These are phyloP conservation scores for Drosophila punjabiensis DNA, from an alignment of 1,140 invertebrate species.

Conservation along the genomic window DNA sequence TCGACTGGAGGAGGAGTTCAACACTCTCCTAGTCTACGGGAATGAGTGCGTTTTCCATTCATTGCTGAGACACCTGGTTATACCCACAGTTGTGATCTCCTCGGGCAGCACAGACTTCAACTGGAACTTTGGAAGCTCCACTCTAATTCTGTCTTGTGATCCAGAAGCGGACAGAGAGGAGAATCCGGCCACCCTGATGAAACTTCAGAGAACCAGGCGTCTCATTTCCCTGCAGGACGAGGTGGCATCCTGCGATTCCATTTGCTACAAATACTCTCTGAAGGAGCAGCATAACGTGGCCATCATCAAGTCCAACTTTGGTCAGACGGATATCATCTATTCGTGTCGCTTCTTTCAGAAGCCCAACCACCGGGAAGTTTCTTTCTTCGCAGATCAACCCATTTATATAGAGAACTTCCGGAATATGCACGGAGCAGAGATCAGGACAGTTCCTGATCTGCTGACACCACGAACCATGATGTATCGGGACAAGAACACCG, in stretches of 20 bases:
- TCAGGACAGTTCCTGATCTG: slow-evolving; percentile 36
- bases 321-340: slow-evolving; percentile 20
- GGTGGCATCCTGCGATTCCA: not conserved
- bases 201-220: slow-evolving; percentile 44
- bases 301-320: slow-evolving; percentile 35
- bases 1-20: slow-evolving; percentile 38
- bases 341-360: slow-evolving; percentile 53
- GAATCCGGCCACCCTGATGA: slow-evolving; percentile 20
- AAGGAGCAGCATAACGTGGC: slow-evolving; percentile 63
- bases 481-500: slow-evolving; percentile 13
- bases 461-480: slow-evolving; percentile 53
- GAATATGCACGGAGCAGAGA: slow-evolving; percentile 45
- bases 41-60: slow-evolving; percentile 46
- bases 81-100: slow-evolving; percentile 28
- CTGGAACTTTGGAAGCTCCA: slow-evolving; percentile 48
- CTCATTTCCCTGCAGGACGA: not conserved
- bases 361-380: slow-evolving; percentile 19
- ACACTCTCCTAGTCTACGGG: slow-evolving; percentile 50
- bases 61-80: slow-evolving; percentile 19
- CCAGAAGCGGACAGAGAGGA: slow-evolving; percentile 28
- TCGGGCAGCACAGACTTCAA: slow-evolving; percentile 38
- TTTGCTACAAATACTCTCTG: slow-evolving; percentile 39
- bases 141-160: slow-evolving; percentile 44
- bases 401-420: slow-evolving; percentile 63
- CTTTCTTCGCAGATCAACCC: not conserved